phyloP scores from a whole-genome alignment of 2,113 vertebrate species.

The Channa argus region DNA sequence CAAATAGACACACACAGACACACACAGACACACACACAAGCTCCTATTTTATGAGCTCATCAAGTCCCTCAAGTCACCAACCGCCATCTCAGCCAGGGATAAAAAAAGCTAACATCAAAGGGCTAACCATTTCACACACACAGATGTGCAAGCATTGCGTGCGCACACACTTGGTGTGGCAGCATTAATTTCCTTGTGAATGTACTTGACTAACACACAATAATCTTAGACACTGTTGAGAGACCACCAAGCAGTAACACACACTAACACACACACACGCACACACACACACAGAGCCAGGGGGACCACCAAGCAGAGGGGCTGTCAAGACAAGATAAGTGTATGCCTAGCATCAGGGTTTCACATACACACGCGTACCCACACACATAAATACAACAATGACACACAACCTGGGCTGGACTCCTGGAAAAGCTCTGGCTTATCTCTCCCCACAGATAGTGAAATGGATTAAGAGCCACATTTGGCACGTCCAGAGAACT shows the following conservation, averaged over 20 bases:
- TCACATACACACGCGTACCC: conserved; percentile 42
- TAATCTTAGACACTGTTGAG: conserved; percentile 76
- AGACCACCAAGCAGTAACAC: conserved; percentile 72
- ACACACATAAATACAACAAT: conserved; percentile 38
- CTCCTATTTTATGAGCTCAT: conserved; percentile 83
- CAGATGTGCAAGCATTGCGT: conserved; percentile 35
- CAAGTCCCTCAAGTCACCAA: conserved; percentile 84
- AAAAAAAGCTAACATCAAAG: conserved; percentile 78
- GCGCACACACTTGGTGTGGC: conserved; percentile 59
- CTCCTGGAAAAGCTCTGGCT: conserved; percentile 79
- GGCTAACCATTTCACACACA: conserved; percentile 72
- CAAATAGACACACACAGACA: conserved; percentile 31
- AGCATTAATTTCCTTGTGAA: conserved; percentile 83
- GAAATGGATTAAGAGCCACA: conserved; percentile 83
- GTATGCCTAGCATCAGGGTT: conserved; percentile 69
- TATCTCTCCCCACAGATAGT: conserved; percentile 82
- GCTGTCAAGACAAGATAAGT: conserved; percentile 84
- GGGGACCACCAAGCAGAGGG: conserved; percentile 79
- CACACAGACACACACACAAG: conserved; percentile 63
- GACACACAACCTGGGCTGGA: conserved; percentile 69
- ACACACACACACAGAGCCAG: conserved; percentile 68
- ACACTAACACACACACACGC: conserved; percentile 53
- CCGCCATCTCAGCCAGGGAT: conserved; percentile 76
- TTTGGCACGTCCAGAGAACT: conserved; percentile 81
- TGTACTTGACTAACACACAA: conserved; percentile 83